Evolutionary conservation across 2,888 invertebrate genomes (phyloP).

Genomic region (Diploptera punctata): DNA sequence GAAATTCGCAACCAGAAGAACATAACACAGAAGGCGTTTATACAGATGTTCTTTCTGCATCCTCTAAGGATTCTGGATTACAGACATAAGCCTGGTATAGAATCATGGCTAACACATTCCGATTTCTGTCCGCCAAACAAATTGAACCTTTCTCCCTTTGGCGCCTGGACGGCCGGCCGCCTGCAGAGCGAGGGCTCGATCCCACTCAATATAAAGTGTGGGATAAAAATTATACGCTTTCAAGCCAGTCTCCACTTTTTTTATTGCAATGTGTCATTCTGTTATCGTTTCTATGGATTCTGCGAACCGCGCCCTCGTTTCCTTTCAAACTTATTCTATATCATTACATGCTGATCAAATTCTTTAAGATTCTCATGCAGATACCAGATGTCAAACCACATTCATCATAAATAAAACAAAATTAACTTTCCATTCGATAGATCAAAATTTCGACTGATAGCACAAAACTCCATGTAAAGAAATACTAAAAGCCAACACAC

Average conservation of each 20-base stretch:
- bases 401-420: too few species aligned
- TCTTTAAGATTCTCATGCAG: too few species aligned
- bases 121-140: slow-evolving; percentile 6
- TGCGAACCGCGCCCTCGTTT: too few species aligned
- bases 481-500: too few species aligned
- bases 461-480: too few species aligned
- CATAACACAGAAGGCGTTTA: slow-evolving; percentile 8
- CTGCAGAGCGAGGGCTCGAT: slow-evolving; percentile 9
- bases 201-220: slow-evolving; percentile 19
- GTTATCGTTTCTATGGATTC: not conserved
- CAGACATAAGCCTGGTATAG: not conserved
- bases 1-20: too few species aligned
- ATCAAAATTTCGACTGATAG: too few species aligned
- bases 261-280: not conserved
- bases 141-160: slow-evolving; percentile 29
- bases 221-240: slow-evolving; percentile 2
- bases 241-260: not conserved
- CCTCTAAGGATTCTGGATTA: not conserved
- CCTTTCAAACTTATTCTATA: too few species aligned
- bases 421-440: too few species aligned
- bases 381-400: too few species aligned
- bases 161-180: slow-evolving; percentile 17
- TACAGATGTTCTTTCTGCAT: not conserved
- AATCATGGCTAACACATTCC: slow-evolving; percentile 1
- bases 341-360: too few species aligned